A percentile compares a stretch with the other conserved stretches of the same genome.
phyloP scores from a whole-genome alignment of 2,113 vertebrate species.

The Nothoprocta perdicaria region DNA sequence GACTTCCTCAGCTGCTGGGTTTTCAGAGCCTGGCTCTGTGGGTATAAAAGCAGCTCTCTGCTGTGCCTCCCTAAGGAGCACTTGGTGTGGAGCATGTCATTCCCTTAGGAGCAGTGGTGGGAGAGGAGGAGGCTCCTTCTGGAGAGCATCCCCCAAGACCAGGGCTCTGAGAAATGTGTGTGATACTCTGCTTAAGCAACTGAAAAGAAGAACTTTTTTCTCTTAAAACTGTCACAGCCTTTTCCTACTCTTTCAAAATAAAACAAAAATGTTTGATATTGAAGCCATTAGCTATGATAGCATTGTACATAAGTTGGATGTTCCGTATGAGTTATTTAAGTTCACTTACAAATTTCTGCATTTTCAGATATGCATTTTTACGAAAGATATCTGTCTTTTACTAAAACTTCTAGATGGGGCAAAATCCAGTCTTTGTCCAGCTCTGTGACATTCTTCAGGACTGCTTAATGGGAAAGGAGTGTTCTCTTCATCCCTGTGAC shows the following conservation, averaged over 20 bases:
- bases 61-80: accelerated
- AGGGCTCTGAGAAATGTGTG: background rate
- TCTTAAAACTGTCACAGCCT: background rate
- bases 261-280: background rate
- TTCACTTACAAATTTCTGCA: background rate
- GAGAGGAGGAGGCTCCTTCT: background rate
- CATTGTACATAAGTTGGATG: background rate
- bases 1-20: background rate
- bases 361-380: background rate
- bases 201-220: background rate
- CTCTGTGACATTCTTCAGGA: background rate
- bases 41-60: background rate
- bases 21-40: background rate
- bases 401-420: background rate
- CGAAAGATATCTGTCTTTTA: background rate
- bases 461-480: background rate
- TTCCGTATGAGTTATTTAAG: background rate
- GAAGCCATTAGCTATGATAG: background rate
- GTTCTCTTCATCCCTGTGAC: background rate
- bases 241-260: background rate
- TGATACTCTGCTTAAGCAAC: background rate
- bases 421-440: background rate
- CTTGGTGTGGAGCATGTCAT: background rate
- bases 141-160: background rate
- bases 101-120: background rate